Conservation (phyloP, 1,140 invertebrate genomes). For the Zaprionus gabonicus region DNA sequence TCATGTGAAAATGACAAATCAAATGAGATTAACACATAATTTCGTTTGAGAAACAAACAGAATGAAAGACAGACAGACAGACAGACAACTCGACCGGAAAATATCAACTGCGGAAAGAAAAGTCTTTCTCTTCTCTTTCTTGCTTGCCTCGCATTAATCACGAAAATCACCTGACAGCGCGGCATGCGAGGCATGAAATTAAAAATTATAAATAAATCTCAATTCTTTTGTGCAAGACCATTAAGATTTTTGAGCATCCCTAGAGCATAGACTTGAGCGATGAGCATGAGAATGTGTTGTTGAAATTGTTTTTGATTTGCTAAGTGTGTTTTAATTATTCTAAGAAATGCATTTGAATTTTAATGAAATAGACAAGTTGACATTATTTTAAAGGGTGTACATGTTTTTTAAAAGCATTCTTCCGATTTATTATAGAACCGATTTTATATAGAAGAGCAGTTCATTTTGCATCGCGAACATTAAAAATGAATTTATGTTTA, state of each 20-base stretch:
- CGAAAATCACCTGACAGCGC: slow-evolving; percentile 68
- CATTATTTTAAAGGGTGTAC: no score
- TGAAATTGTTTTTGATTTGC: neutral
- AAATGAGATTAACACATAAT: slow-evolving; percentile 80
- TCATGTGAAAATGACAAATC: slow-evolving; percentile 81
- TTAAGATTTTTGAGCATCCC: neutral
- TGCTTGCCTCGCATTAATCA: slow-evolving; percentile 48
- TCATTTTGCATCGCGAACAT: no score
- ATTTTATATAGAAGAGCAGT: no score
- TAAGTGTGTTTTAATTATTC: slow-evolving; percentile 1
- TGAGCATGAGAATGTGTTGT: neutral
- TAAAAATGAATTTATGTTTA: no score
- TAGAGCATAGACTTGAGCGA: neutral
- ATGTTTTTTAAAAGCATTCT: no score
- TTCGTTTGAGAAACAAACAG: slow-evolving; percentile 61
- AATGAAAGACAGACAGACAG: slow-evolving; percentile 59
- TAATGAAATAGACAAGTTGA: neutral
- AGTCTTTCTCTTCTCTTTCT: slow-evolving; percentile 11
- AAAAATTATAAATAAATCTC: slow-evolving; percentile 73
- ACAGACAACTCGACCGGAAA: slow-evolving; percentile 48
- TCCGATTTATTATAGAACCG: no score
- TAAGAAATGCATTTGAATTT: neutral
- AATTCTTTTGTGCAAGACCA: slow-evolving; percentile 27
- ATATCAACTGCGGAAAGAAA: slow-evolving; percentile 13
- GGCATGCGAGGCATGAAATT: slow-evolving; percentile 68